Evolutionary conservation across 2,888 invertebrate species (phyloP).

Genomic region (Microdon myrmicae): DNA sequence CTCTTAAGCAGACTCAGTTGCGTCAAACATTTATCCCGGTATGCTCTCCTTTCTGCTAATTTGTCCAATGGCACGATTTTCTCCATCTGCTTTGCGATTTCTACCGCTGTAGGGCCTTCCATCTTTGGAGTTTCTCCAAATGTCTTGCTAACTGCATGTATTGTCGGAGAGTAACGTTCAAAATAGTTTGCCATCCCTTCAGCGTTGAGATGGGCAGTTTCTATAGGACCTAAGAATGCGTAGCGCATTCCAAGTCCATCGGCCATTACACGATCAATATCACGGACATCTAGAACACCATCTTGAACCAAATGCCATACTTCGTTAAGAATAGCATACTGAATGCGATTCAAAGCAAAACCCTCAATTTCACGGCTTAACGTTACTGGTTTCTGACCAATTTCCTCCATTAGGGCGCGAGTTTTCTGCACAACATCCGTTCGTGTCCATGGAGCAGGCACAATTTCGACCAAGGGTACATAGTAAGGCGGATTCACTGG

Average conservation of each 20-base stretch:
- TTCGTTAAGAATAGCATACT: slow-evolving; percentile 94
- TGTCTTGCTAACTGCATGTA: slow-evolving; percentile 74
- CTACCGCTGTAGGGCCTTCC: slow-evolving; percentile 74
- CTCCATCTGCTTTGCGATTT: slow-evolving; percentile 79
- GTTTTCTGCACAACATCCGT: slow-evolving; percentile 79
- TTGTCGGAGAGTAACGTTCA: slow-evolving; percentile 73
- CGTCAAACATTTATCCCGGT: slow-evolving; percentile 86
- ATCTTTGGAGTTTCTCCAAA: slow-evolving; percentile 81
- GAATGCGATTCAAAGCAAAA: slow-evolving; percentile 92
- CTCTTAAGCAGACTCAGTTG: slow-evolving; percentile 83
- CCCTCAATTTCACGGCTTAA: slow-evolving; percentile 89
- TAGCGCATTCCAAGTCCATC: slow-evolving; percentile 95
- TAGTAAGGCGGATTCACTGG: slow-evolving; percentile 98
- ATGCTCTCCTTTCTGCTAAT: slow-evolving; percentile 78
- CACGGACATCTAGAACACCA: slow-evolving; percentile 85
- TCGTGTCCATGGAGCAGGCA: slow-evolving; percentile 94
- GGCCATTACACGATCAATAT: slow-evolving; percentile 92
- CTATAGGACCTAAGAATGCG: slow-evolving; percentile 93
- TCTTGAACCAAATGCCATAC: slow-evolving; percentile 88
- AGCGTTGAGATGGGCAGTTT: slow-evolving; percentile 94
- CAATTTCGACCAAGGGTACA: slow-evolving; percentile 92
- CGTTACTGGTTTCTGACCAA: slow-evolving; percentile 91
- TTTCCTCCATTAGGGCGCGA: slow-evolving; percentile 80
- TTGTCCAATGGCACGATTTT: slow-evolving; percentile 79
- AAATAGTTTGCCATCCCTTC: slow-evolving; percentile 79